Evolutionary conservation across 1,140 invertebrate genomes (phyloP), one percentile per base, ranked within the genome.

Genomic region (Drosophila eugracilis): DNA sequence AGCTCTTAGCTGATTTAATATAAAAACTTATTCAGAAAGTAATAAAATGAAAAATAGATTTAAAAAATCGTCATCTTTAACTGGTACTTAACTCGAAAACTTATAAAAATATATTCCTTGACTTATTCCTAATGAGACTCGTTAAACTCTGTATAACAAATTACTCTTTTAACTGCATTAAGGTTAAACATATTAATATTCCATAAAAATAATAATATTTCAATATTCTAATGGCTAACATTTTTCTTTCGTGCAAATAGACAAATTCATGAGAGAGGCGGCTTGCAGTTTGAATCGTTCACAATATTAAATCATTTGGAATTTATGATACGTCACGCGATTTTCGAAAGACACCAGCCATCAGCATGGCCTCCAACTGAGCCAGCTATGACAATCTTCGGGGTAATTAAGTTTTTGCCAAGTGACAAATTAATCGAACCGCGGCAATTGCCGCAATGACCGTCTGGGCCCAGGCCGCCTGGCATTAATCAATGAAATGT

Each of bases 381-480:
- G 81, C 63, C 69, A 88, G 78, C 81, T 86, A 65, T 86, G 83
- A 83, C 81, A 88, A 78, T 78, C 58, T 81, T 66, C 77, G 48
- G 44, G 75, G 78, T 86, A 88, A 86, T 86, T 86, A 88, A 88
- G 63, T 75, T 88, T 86, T 65, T 65, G 52, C 53, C 60, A 75
- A 54, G 55, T 72, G 75, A 78, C 58, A 78, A 78, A 78, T 78
- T 78, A 78, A 78, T 78, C 69, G 75, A 78, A 42, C 45, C 49
- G 45, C 59, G 21, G 58, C 59, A 75, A 75, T 57, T 67, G 63
- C 59, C 50, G 59, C 66, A 50, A 70, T 71, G 52, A 50, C 32
- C 41, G 45, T 67, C 63, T 67, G 62, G 63, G 45, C 26, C 17
- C 37, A 28, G 62, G 26, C 28, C 63, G 63, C 63, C 36, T 70